Evolutionary conservation across 2,113 vertebrate species (phyloP).

Genomic region (Saccopteryx bilineata): DNA sequence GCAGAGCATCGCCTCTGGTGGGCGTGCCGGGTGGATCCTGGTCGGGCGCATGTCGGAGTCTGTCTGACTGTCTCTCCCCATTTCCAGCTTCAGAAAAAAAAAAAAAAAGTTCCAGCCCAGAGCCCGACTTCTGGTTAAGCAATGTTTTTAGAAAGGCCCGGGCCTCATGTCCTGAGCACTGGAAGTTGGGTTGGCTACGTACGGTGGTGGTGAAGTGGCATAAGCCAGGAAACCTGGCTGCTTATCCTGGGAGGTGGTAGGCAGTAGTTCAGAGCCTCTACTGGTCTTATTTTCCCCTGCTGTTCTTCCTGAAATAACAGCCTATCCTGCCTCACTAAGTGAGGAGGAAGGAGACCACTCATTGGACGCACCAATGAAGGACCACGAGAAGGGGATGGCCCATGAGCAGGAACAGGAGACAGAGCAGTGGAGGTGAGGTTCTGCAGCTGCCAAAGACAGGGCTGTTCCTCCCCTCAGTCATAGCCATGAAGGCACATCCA

Average conservation of each 20-base stretch:
- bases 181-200: neutral
- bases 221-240: neutral
- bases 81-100: too few relatives aligned
- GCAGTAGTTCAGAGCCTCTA: neutral
- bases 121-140: neutral
- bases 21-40: too few relatives aligned
- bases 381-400: constrained; percentile 93
- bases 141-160: neutral
- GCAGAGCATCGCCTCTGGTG: too few relatives aligned
- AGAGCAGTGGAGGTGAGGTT: constrained; percentile 90
- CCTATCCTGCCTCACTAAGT: constrained; percentile 87
- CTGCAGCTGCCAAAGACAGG: neutral
- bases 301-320: constrained; percentile 91
- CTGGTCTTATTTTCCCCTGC: constrained; percentile 48
- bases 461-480: neutral
- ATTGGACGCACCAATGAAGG: constrained; percentile 92
- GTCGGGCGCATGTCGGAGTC: too few relatives aligned
- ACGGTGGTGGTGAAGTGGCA: neutral
- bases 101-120: neutral
- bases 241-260: neutral
- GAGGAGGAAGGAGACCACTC: constrained; percentile 92
- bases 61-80: too few relatives aligned
- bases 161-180: neutral
- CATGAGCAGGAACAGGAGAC: constrained; percentile 90
- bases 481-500: neutral